These are phyloP conservation scores for Charaxes varanes DNA, from an alignment of 1,140 invertebrate species.

Conservation along the genomic window DNA sequence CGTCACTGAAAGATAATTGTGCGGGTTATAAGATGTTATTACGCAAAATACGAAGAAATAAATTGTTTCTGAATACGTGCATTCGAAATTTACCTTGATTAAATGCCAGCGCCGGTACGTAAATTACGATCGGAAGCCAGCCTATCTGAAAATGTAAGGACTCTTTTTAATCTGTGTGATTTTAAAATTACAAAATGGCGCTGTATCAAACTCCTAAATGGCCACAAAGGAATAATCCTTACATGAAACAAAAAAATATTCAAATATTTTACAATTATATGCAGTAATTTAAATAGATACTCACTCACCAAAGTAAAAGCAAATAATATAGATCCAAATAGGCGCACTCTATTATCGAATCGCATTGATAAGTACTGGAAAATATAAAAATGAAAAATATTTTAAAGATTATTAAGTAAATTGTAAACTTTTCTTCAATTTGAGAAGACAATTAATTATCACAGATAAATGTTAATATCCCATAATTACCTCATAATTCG, in stretches of 20 bases:
- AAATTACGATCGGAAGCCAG: constrained; percentile 83
- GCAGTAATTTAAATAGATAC: background rate
- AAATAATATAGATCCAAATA: constrained; percentile 84
- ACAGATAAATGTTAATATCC: too few relatives aligned
- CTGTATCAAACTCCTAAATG: too few relatives aligned
- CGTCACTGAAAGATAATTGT: constrained; percentile 85
- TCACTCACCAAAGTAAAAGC: constrained; percentile 80
- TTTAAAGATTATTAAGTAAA: too few relatives aligned
- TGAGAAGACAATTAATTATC: too few relatives aligned
- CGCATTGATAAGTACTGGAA: constrained; percentile 87
- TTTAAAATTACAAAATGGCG: too few relatives aligned
- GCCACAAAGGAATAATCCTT: too few relatives aligned
- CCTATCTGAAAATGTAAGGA: constrained; percentile 75
- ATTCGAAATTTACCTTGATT: constrained; percentile 78
- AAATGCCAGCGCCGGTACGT: constrained; percentile 83
- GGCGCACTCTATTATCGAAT: constrained; percentile 82
- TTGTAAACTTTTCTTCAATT: too few relatives aligned
- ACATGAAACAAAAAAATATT: too few relatives aligned
- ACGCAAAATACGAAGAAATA: too few relatives aligned
- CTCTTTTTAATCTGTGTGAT: too few relatives aligned
- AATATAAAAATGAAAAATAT: constrained; percentile 9
- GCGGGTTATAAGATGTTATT: too few relatives aligned
- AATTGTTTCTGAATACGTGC: background rate
- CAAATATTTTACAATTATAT: too few relatives aligned
- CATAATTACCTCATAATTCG: constrained; percentile 90